Conservation (phyloP, 2,888 invertebrate genomes). For the Lithophane ornitopus region DNA sequence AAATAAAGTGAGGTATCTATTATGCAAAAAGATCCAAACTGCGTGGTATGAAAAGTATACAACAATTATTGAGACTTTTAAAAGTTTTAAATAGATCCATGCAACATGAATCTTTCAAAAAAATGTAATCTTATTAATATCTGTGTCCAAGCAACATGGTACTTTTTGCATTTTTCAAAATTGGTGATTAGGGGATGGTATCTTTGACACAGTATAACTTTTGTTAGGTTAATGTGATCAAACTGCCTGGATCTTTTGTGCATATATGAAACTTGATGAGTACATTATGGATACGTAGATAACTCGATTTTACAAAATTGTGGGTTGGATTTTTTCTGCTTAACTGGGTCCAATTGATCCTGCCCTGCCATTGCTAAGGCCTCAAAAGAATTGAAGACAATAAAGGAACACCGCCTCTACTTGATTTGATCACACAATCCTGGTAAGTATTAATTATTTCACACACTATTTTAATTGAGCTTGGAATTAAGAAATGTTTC, state of each 20-base stretch:
- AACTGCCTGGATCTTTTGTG: constrained; percentile 26
- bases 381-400: too few species aligned
- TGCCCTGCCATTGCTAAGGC: too few species aligned
- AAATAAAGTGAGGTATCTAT: constrained; percentile 15
- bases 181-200: constrained; percentile 23
- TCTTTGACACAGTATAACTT: constrained; percentile 28
- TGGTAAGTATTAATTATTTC: too few species aligned
- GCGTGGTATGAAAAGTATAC: constrained; percentile 22
- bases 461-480: too few species aligned
- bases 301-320: too few species aligned
- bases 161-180: constrained; percentile 21
- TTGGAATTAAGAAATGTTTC: too few species aligned
- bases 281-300: too few species aligned
- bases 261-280: constrained; percentile 2
- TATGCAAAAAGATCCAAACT: constrained; percentile 27
- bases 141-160: constrained; percentile 5
- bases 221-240: constrained; percentile 28
- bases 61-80: constrained; percentile 14
- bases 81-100: constrained; percentile 11
- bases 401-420: too few species aligned
- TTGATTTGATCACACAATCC: too few species aligned
- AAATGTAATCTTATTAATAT: neutral
- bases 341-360: neutral
- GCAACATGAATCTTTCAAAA: constrained; percentile 14
- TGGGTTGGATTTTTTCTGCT: too few species aligned